Conservation (phyloP, 2,888 invertebrate genomes). For the Sesia bembeciformis region DNA sequence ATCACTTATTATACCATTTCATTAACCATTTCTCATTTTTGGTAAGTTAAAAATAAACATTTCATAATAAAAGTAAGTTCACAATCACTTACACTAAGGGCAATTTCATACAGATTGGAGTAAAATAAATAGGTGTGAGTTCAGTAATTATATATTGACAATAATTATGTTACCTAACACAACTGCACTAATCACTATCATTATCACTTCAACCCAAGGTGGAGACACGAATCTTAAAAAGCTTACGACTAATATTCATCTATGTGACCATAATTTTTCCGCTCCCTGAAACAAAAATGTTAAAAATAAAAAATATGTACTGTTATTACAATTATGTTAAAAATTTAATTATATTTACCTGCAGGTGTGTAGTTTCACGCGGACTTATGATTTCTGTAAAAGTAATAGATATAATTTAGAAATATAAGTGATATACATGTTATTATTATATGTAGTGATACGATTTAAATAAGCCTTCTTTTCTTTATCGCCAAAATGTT, state of each 20-base stretch:
- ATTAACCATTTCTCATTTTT: conserved; percentile 66
- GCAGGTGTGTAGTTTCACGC: conserved; percentile 34
- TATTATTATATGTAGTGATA: no score
- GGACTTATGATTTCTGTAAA: conserved; percentile 65
- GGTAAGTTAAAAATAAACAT: conserved; percentile 70
- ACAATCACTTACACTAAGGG: conserved; percentile 70
- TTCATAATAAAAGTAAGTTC: conserved; percentile 47
- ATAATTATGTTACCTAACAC: conserved; percentile 56
- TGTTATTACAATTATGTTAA: not conserved
- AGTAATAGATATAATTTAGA: conserved; percentile 5
- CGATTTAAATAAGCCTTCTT: no score
- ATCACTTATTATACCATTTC: conserved; percentile 20
- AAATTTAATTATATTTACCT: conserved; percentile 31
- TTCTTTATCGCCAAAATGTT: no score
- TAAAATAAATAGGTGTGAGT: conserved; percentile 71
- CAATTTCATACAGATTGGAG: conserved; percentile 62
- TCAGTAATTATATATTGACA: conserved; percentile 49
- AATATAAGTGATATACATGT: not conserved
- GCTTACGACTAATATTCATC: conserved; percentile 65
- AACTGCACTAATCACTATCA: conserved; percentile 63
- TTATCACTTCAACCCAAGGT: conserved; percentile 71
- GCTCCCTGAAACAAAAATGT: conserved; percentile 51
- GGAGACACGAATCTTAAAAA: conserved; percentile 67
- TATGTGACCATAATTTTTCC: conserved; percentile 49
- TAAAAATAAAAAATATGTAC: not conserved